Percentiles rank a stretch among this genome's conserved stretches.
Conservation (phyloP, 2,113 vertebrate genomes). For the Emydura subglobosa region DNA sequence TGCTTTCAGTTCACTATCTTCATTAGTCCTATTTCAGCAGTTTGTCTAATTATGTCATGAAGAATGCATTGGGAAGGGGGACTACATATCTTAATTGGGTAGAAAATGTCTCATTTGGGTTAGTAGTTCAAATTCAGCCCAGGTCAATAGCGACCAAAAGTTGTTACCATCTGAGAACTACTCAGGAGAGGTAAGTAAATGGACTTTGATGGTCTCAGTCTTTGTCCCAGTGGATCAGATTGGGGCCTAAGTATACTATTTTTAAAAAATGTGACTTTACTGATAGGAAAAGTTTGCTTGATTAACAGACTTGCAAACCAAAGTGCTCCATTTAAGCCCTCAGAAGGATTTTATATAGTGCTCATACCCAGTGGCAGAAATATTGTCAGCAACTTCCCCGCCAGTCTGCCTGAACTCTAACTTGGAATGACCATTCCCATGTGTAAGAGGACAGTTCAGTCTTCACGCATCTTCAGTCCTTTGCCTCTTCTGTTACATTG, state of each 20-base stretch:
- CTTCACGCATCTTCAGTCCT: not conserved
- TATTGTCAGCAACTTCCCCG: not conserved
- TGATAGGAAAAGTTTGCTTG: not conserved
- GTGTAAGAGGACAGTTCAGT: not conserved
- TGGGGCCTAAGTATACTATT: not conserved
- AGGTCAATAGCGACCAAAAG: not conserved
- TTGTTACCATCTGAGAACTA: not conserved
- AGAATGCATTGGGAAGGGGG: not conserved
- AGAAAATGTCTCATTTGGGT: not conserved
- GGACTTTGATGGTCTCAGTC: not conserved
- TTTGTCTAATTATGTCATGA: not conserved
- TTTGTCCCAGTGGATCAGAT: not conserved
- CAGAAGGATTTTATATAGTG: rapidly evolving
- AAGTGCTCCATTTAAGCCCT: not conserved
- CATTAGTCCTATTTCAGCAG: not conserved
- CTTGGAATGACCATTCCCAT: not conserved
- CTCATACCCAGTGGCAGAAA: not conserved
- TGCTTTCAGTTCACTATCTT: not conserved
- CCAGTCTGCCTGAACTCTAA: not conserved
- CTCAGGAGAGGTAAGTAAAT: not conserved
- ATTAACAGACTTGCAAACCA: not conserved
- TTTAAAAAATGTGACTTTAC: not conserved
- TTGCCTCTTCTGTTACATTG: not conserved
- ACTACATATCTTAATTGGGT: not conserved
- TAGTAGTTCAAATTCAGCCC: not conserved